These are phyloP conservation scores for Sander vitreus DNA, from an alignment of 2,113 vertebrate genomes.

Conservation along the genomic window DNA sequence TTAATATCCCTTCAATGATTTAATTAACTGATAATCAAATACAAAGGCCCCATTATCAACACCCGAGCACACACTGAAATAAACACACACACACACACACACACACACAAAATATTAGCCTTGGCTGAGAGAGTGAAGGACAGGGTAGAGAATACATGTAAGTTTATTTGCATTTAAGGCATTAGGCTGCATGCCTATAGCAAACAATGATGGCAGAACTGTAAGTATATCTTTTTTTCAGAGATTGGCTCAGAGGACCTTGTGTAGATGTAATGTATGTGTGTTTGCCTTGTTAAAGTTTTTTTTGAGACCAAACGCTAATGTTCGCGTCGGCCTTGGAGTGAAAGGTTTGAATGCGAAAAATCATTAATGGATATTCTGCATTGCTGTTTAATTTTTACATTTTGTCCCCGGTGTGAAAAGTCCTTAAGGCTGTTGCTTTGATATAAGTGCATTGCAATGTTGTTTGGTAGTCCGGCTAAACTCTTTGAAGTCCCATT, in stretches of 20 bases:
- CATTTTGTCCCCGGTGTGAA: no score
- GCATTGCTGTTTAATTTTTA: no score
- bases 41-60: slow-evolving; percentile 22
- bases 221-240: slow-evolving; percentile 2
- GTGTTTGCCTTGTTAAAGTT: slow-evolving; percentile 33
- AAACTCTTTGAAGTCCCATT: slow-evolving; percentile 60
- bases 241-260: slow-evolving; percentile 28
- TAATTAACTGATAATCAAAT: slow-evolving; percentile 57
- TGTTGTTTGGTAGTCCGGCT: slow-evolving; percentile 28
- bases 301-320: no score
- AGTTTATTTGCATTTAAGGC: slow-evolving; percentile 43
- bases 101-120: background rate
- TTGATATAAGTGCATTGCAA: slow-evolving; percentile 44
- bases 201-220: slow-evolving; percentile 34
- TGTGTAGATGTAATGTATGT: slow-evolving; percentile 7
- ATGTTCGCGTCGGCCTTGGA: no score
- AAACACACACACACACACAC: background rate
- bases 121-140: slow-evolving; percentile 13
- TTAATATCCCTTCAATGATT: slow-evolving; percentile 24
- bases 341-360: no score
- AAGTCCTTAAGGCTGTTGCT: slow-evolving; percentile 20
- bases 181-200: background rate
- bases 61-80: background rate
- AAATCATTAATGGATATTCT: no score
- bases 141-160: background rate